Conservation (phyloP, 2,888 invertebrate genomes). For the Gymnoscelis rufifasciata region DNA sequence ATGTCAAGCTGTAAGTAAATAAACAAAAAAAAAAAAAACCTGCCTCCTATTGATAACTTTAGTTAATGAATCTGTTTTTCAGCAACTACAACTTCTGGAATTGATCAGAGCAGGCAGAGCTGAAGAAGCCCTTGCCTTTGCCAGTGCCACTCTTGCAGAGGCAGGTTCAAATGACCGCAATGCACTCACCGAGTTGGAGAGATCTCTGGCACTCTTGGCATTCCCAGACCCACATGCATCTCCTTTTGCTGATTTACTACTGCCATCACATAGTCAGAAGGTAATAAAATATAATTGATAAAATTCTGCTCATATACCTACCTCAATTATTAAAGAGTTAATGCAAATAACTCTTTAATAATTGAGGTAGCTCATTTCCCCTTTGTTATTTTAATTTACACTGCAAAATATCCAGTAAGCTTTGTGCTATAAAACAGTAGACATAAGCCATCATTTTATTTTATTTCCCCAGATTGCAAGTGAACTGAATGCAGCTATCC, state of each 20-base stretch:
- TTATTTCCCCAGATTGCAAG: slow-evolving; percentile 87
- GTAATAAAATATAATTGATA: too few relatives aligned
- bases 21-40: too few relatives aligned
- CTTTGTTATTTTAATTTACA: too few relatives aligned
- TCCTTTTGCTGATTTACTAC: slow-evolving; percentile 95
- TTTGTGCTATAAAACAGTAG: too few relatives aligned
- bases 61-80: too few relatives aligned
- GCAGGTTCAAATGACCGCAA: slow-evolving; percentile 90
- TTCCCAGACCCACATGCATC: slow-evolving; percentile 97
- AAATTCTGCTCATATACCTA: too few relatives aligned
- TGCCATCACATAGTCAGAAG: slow-evolving; percentile 96
- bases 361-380: too few relatives aligned
- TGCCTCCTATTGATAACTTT: too few relatives aligned
- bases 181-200: slow-evolving; percentile 88
- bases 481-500: slow-evolving; percentile 97
- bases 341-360: too few relatives aligned
- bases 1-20: neutral
- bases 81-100: slow-evolving; percentile 95
- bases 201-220: slow-evolving; percentile 95
- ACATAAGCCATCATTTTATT: neutral
- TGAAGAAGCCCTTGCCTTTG: slow-evolving; percentile 93
- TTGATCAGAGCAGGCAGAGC: slow-evolving; percentile 90
- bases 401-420: too few relatives aligned
- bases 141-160: slow-evolving; percentile 93
- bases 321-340: too few relatives aligned